Evolutionary conservation across 2,113 vertebrate genomes (phyloP).

Genomic region (Orycteropus afer): DNA sequence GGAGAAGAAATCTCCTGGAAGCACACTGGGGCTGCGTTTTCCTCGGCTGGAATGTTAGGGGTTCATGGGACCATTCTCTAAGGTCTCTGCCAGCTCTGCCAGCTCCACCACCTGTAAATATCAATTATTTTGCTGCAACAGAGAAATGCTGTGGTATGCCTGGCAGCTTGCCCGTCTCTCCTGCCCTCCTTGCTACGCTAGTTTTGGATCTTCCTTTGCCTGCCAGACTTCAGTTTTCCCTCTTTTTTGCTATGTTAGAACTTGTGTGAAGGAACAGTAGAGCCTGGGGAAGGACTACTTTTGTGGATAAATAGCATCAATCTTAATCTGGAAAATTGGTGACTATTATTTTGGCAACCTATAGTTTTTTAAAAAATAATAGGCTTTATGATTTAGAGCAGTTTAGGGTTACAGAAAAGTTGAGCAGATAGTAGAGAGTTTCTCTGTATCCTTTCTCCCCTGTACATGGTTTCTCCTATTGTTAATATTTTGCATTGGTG

Average conservation of each 20-base stretch:
- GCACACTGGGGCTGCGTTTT: background rate
- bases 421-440: background rate
- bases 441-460: too few species aligned
- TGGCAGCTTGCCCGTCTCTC: background rate
- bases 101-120: background rate
- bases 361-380: background rate
- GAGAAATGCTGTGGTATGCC: background rate
- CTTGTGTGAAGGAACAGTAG: rapidly evolving
- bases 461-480: too few species aligned
- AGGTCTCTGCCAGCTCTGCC: background rate
- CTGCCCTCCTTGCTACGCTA: background rate
- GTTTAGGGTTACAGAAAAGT: background rate
- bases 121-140: background rate
- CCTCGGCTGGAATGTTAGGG: background rate
- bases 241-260: background rate
- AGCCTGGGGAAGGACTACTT: background rate
- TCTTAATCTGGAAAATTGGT: background rate
- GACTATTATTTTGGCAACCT: background rate
- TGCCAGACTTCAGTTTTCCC: background rate
- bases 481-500: too few species aligned
- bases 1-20: too few species aligned
- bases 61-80: rapidly evolving
- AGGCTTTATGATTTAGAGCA: background rate
- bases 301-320: background rate
- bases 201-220: background rate